A percentile compares a stretch with the other conserved stretches of the same genome.
phyloP scores from a whole-genome alignment of 2,113 vertebrate species.

The Fulica atra region DNA sequence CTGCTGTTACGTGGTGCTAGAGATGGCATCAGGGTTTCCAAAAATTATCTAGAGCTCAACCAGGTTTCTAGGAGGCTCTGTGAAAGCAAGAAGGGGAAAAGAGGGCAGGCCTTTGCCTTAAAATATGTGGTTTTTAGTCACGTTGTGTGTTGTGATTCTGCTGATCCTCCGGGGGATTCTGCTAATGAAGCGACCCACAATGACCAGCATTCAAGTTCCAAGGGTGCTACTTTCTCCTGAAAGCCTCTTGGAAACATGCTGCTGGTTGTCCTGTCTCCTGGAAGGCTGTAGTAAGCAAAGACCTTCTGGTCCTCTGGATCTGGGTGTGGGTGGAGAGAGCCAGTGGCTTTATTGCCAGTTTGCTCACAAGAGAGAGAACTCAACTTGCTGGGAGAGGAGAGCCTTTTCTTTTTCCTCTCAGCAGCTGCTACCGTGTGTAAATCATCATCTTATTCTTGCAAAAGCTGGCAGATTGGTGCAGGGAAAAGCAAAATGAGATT shows the following conservation, averaged over 20 bases:
- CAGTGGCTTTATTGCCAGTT: neutral
- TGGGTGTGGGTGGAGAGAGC: neutral
- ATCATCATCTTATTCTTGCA: neutral
- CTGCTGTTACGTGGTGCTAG: neutral
- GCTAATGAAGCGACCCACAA: neutral
- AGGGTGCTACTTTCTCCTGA: neutral
- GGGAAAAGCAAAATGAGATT: neutral
- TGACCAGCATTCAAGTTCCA: neutral
- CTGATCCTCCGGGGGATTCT: neutral
- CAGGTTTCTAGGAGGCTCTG: neutral
- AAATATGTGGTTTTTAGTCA: neutral
- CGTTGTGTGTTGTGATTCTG: neutral
- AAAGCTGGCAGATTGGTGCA: neutral
- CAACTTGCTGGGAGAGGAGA: neutral
- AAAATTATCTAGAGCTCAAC: conserved; percentile 24
- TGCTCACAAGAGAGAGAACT: neutral
- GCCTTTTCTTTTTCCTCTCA: neutral
- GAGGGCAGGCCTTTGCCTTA: neutral
- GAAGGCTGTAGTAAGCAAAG: neutral
- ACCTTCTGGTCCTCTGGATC: neutral
- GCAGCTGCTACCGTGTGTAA: neutral
- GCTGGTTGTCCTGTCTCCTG: neutral
- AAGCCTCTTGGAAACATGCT: neutral
- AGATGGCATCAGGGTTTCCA: conserved; percentile 44
- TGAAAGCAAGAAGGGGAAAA: neutral